phyloP scores from a whole-genome alignment of 1,140 invertebrate species.

The Thalassaphorura encarpata region DNA sequence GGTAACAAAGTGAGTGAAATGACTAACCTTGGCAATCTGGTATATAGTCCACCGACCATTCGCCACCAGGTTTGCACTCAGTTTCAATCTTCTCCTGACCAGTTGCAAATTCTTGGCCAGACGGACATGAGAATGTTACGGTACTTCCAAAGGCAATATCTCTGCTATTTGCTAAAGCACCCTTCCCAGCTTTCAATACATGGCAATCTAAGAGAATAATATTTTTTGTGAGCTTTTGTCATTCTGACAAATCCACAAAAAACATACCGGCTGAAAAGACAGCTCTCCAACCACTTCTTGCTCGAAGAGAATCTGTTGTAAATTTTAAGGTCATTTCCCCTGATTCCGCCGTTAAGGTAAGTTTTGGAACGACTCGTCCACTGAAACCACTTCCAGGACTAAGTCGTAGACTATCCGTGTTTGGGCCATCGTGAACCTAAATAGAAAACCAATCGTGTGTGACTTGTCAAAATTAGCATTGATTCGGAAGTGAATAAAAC shows the following conservation, averaged over 20 bases:
- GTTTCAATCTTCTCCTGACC: conserved; percentile 72
- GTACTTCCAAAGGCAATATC: conserved; percentile 85
- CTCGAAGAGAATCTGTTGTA: conserved; percentile 74
- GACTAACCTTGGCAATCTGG: conserved; percentile 77
- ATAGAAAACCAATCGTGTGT: no score
- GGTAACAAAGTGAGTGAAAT: neutral
- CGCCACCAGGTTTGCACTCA: conserved; percentile 75
- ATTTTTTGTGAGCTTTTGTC: neutral
- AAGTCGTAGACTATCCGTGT: conserved; percentile 68
- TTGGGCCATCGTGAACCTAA: conserved; percentile 75
- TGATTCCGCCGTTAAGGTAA: conserved; percentile 82
- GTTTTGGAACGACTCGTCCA: conserved; percentile 62
- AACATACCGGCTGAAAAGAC: conserved; percentile 78
- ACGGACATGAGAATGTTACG: conserved; percentile 80
- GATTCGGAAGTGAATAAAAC: no score
- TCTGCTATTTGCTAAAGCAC: conserved; percentile 76
- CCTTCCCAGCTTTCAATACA: conserved; percentile 64
- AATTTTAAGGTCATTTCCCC: conserved; percentile 85
- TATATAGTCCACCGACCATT: conserved; percentile 86
- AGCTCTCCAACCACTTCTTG: conserved; percentile 72
- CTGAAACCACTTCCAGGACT: conserved; percentile 83
- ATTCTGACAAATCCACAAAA: no score
- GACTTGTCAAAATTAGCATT: no score
- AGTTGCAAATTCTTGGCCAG: conserved; percentile 89
- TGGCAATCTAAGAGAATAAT: conserved; percentile 65